Percentiles rank a stretch among this genome's conserved stretches.
Evolutionary conservation across 1,140 invertebrate genomes (phyloP).

Genomic region (Laupala kohalensis): DNA sequence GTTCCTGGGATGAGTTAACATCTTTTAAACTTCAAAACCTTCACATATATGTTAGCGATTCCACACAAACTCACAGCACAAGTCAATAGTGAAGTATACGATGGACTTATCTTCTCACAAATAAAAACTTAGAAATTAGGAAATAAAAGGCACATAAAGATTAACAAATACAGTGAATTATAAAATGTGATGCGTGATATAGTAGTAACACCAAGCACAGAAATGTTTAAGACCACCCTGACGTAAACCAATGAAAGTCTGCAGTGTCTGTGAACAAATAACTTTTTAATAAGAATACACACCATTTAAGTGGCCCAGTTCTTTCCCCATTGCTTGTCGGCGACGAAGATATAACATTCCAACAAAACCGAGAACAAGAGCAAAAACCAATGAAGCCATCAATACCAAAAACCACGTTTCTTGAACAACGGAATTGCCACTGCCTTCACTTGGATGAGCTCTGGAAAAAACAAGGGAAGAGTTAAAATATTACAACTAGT

Average conservation of each 20-base stretch:
- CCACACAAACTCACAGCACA: no score
- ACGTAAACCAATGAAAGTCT: neutral
- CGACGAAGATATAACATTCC: conserved; percentile 46
- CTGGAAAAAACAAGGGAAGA: conserved; percentile 23
- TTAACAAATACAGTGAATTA: no score
- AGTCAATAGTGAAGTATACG: no score
- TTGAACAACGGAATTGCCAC: conserved; percentile 33
- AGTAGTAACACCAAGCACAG: no score
- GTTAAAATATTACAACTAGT: no score
- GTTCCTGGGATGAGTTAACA: no score
- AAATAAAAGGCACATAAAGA: no score
- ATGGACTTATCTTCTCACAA: no score
- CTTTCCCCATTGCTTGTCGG: conserved; percentile 43
- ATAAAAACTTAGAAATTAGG: no score
- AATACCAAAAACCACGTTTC: conserved; percentile 67
- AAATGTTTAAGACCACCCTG: neutral
- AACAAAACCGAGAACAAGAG: conserved; percentile 48
- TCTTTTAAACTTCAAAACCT: no score
- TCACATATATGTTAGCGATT: no score
- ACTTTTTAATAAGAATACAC: neutral
- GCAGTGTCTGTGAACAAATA: neutral
- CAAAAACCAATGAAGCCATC: conserved; percentile 50
- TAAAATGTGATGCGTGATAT: no score
- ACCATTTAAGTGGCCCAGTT: conserved; percentile 43
- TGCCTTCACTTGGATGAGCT: conserved; percentile 31